Evolutionary conservation across 2,888 invertebrate species (phyloP).

Genomic region (Belgica antarctica): DNA sequence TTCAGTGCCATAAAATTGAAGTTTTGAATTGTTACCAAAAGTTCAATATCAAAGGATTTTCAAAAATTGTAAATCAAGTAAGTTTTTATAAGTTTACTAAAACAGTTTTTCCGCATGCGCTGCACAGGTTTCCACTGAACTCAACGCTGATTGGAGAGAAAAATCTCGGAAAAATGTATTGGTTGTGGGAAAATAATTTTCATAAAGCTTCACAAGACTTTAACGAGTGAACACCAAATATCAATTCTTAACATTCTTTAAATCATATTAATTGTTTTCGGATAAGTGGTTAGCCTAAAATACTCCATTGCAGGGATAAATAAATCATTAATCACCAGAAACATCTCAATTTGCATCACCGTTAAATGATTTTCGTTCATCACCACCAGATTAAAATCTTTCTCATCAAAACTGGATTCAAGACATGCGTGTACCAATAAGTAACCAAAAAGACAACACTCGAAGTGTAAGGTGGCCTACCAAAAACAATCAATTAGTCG

Average conservation of each 20-base stretch:
- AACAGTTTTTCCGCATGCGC: too few species aligned
- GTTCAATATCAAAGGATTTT: background rate
- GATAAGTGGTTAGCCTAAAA: too few species aligned
- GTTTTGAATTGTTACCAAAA: background rate
- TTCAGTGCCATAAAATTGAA: conserved; percentile 32
- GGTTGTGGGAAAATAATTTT: conserved; percentile 25
- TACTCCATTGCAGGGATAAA: too few species aligned
- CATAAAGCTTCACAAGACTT: conserved; percentile 29
- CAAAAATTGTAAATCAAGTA: background rate
- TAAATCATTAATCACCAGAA: background rate
- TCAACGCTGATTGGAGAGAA: conserved; percentile 9
- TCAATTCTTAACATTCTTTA: background rate
- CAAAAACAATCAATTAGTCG: background rate
- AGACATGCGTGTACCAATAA: background rate
- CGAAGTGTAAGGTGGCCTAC: too few species aligned
- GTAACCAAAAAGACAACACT: too few species aligned
- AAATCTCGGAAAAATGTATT: conserved; percentile 14
- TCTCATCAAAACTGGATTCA: too few species aligned
- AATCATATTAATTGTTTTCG: too few species aligned
- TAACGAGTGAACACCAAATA: conserved; percentile 26
- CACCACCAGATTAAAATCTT: background rate
- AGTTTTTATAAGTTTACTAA: background rate
- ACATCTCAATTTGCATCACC: background rate
- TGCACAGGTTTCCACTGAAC: too few species aligned
- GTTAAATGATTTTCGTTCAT: background rate